Base-by-base conservation (phyloP, 2,113 vertebrate species). In the Ciconia stormi region DNA sequence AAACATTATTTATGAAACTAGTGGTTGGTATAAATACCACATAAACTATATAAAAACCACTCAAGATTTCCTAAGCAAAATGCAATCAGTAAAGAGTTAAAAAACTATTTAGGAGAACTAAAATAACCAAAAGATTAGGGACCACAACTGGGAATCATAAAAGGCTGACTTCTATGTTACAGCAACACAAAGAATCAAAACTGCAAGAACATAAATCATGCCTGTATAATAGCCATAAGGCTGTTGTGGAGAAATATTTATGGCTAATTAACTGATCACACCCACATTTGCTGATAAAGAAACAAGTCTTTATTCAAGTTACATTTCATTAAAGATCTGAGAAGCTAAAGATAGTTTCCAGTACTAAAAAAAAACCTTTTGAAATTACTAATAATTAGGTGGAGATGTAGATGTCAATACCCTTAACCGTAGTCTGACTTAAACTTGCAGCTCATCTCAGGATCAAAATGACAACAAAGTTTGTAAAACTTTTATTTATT, bases 181-280 rank as follows among this genome's bases (percentile, higher is more conserved):
- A 85, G 56, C 12, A 29, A 36, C 6, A 25, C 32, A 50, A 82
- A 82, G 12, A 65, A 67, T 72, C 36, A 89, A 44, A 95, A 81
- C 79, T 78, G 17, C 10, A 62, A 59, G 52, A 83, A 90, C 26
- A 59, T 55, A 34, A 87, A 65, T 22, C 30, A 7, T 86, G 19
- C 32, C 76, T 88, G 15, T 89, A 38, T 93, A 97, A 81, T 94
- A 97, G 46, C 47, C 27, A 46, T 50, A 89, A 95, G 7, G 23
- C 23, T 94, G 36, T n/a, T 79, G 61, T 79, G 13, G 78, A 91
- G 69, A 76, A 93, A 46, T 63, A 91, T 94, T 92, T 96, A 91
- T 71, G 91, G 63, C 40, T 96, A 95, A 95, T 89, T 96, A 89
- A 58, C 49, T 89, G 88, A 85, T 69, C 62, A 93, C 44, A 79